Conservation (phyloP, 1,140 invertebrate species). For the Drosophila suzukii region DNA sequence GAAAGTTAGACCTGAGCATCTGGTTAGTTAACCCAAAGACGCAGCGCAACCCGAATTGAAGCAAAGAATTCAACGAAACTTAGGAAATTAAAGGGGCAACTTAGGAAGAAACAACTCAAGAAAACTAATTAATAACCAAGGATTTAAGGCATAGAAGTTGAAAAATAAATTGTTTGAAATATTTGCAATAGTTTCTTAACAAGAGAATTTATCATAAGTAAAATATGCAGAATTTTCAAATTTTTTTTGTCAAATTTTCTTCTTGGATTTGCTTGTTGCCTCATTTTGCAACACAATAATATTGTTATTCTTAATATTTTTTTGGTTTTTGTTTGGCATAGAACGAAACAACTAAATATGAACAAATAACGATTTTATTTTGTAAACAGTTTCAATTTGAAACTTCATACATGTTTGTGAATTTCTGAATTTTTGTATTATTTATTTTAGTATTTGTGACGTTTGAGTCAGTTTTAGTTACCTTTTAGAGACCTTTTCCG, state of each 20-base stretch:
- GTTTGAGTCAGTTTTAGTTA: conserved; percentile 85
- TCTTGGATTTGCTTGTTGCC: conserved; percentile 59
- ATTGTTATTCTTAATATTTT: conserved; percentile 48
- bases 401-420: conserved; percentile 84
- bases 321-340: conserved; percentile 60
- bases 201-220: conserved; percentile 77
- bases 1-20: conserved; percentile 57
- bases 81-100: conserved; percentile 30
- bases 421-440: conserved; percentile 79
- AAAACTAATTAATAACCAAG: conserved; percentile 45
- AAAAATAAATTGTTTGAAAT: conserved; percentile 70
- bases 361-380: conserved; percentile 78
- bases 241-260: conserved; percentile 55
- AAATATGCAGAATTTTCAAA: conserved; percentile 81
- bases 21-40: conserved; percentile 60
- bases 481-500: conserved; percentile 96
- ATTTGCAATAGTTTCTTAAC: conserved; percentile 79
- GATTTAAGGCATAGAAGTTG: conserved; percentile 64
- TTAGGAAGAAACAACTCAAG: conserved; percentile 39
- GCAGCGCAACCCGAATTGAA: conserved; percentile 73
- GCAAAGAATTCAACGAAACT: conserved; percentile 47
- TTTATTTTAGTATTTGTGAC: conserved; percentile 64
- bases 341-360: conserved; percentile 83
- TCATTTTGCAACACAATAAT: conserved; percentile 61
- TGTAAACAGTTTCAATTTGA: conserved; percentile 80